Base-by-base conservation (phyloP, 2,797 vertebrate species). In the Darevskia mixta region DNA sequence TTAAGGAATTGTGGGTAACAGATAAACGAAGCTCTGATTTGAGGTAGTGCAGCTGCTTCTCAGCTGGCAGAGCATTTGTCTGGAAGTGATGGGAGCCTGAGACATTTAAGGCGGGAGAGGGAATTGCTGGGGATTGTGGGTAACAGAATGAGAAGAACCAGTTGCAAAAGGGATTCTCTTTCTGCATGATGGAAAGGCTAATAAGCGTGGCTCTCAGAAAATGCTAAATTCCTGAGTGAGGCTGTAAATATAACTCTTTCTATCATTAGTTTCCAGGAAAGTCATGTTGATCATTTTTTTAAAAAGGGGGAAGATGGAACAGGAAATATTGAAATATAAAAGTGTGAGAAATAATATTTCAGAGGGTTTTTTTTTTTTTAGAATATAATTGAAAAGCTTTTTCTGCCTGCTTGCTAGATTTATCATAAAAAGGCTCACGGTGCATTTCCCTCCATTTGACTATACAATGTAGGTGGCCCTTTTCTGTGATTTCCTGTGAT, bases 1-100 rank as follows among this genome's bases (percentile, higher is more conserved):
- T 93, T 89, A 91, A 95, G 91, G 88, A 92, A 92, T 78, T 82
- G 87, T 95, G 92, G 91, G 92, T 94, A 94, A 93, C 0, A 64
- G 90, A 92, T 90, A 93, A 88, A 95, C 89, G 90, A 91, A 87
- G 86, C 90, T 94, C 90, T 91, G 90, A 90, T 86, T 90, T 86
- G 81, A 93, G 88, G 91, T 90, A 88, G 85, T 15, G 15, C 73
- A 82, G 64, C 88, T 92, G 82, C 49, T 88, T 78, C 86, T 93
- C 78, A 83, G 58, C 92, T 90, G 80, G 85, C 79, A 82, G 86
- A 89, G 25, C 43, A 72, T 90, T 90, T 87, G 84, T 83, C 89
- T 9, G 0, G 82, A 69, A 87, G 69, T 11, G 0, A 0, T 91
- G 80, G 13, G 9, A 94, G 77, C 32, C 77, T 78, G 83, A 88